Conservation (phyloP, 2,797 vertebrate species). For the Artibeus lituratus region DNA sequence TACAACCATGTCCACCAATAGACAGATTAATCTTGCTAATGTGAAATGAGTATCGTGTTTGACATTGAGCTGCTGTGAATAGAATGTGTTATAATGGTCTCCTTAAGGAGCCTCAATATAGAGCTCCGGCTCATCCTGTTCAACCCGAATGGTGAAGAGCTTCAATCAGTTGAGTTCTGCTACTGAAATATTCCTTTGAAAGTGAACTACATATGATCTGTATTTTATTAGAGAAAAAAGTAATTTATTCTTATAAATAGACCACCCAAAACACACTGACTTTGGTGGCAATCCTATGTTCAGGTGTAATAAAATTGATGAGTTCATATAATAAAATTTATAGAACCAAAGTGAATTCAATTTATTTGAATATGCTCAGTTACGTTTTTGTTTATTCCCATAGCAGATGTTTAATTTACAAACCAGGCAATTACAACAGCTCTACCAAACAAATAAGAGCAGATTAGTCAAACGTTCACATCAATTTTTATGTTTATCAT, state of each 20-base stretch:
- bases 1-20: background rate
- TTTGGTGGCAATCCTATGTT: conserved; percentile 58
- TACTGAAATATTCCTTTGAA: conserved; percentile 24
- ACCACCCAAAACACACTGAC: conserved; percentile 54
- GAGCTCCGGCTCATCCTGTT: background rate
- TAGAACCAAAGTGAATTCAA: conserved; percentile 84
- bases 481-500: conserved; percentile 89
- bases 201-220: conserved; percentile 45
- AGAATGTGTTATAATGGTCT: conserved; percentile 20
- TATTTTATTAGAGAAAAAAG: conserved; percentile 64
- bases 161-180: background rate
- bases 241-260: conserved; percentile 70
- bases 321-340: conserved; percentile 84
- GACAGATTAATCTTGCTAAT: background rate
- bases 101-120: background rate
- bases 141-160: background rate
- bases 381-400: conserved; percentile 87
- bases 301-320: conserved; percentile 85
- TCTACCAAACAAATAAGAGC: conserved; percentile 88
- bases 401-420: conserved; percentile 90
- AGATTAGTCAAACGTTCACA: conserved; percentile 88
- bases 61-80: background rate
- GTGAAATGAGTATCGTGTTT: background rate
- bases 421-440: conserved; percentile 84
- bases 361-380: conserved; percentile 87